Base-by-base conservation (phyloP, 2,888 invertebrate genomes). In the Tenthredo amoena region DNA sequence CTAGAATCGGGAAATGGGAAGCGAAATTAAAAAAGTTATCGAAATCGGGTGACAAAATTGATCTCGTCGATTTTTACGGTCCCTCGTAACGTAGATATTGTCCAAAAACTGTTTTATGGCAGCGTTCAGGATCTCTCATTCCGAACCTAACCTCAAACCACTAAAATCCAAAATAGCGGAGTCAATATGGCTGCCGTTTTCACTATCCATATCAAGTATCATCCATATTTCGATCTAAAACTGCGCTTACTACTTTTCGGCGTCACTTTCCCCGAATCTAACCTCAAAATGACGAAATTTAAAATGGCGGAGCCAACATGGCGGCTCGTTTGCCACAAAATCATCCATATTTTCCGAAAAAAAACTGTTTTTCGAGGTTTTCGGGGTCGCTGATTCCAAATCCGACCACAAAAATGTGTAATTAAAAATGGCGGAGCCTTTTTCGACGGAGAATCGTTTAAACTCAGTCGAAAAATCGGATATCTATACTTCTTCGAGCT, bases 311-410 rank as follows among this genome's bases (percentile, higher is more conserved):
- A 37, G 0, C 15, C 71, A 71, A n/a, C 2, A 71, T 71, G 37
- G 31, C 31, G 68, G 31, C 26, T 15, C 9, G 1, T 68, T 68
- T 4, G 21, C 9, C 15, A 9, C 0, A 68, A 68, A 1, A 0
- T 68, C 68, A 55, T 68, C 31, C 68, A 68, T 68, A 26, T 31
- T 68, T 68, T 5, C 18, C 90, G 86, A 89, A 91, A 47, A 89
- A 89, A 87, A 91, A 86, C 84, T 9, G 26, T 68, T 71, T 43
- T 7, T 31, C 9, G 5, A 15, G 26, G 34, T 58, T 58, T 83
- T 62, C 43, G n/a, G 18, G 43, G 3, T 37, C 81, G 34, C 40
- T 43, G 9, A 43, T 74, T 12, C n/a, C 5, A 4, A 43, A 74
- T 40, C 21, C 21, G n/a, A 43, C 21, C 43, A 43, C 21, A 43